Evolutionary conservation across 2,113 vertebrate genomes (phyloP).

Genomic region (Felis chaus): DNA sequence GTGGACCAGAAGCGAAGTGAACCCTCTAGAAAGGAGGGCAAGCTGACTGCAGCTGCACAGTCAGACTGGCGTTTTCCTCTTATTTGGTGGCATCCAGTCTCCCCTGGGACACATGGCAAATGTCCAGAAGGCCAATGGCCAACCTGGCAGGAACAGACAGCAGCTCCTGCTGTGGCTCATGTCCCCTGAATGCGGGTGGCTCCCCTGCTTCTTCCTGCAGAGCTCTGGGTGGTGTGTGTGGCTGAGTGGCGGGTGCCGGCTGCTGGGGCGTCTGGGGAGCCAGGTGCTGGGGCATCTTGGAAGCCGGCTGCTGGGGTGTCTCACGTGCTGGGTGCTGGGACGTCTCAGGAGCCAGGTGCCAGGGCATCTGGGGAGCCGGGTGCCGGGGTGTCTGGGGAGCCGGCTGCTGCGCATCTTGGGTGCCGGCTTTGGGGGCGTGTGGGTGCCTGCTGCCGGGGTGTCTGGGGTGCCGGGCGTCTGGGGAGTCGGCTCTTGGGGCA

Average conservation of each 20-base stretch:
- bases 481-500: background rate
- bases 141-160: background rate
- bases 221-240: background rate
- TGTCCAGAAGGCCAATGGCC: background rate
- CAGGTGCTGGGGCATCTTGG: background rate
- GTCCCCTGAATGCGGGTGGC: background rate
- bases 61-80: background rate
- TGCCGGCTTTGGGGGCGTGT: background rate
- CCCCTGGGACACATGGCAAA: background rate
- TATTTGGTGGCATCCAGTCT: background rate
- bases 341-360: background rate
- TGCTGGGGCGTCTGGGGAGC: background rate
- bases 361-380: background rate
- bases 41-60: background rate
- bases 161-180: background rate
- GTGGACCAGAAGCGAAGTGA: background rate
- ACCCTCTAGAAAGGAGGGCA: background rate
- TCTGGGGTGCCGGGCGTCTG: background rate
- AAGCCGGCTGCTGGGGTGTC: background rate
- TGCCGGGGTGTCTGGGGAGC: background rate
- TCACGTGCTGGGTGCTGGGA: background rate
- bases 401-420: too few relatives aligned
- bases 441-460: background rate
- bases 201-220: background rate
- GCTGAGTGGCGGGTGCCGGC: background rate